These are phyloP conservation scores for Archivesica marissinica DNA, from an alignment of 1,140 invertebrate species.

Conservation along the genomic window DNA sequence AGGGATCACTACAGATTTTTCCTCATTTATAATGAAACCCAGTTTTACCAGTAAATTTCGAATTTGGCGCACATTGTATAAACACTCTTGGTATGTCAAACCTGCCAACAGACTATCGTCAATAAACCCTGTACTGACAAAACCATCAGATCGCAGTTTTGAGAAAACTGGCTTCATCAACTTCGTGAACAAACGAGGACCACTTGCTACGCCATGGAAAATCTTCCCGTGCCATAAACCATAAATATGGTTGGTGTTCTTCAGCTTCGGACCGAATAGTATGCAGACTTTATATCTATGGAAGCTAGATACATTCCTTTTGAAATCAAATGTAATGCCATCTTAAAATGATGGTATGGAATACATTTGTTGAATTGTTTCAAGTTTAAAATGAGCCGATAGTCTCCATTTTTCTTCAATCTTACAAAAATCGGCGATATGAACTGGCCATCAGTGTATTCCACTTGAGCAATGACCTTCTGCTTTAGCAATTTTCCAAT, in stretches of 20 bases:
- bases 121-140: constrained; percentile 50
- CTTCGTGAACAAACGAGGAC: constrained; percentile 58
- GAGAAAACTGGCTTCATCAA: constrained; percentile 59
- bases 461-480: constrained; percentile 32
- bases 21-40: constrained; percentile 59
- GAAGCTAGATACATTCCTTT: too few species aligned
- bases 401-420: constrained; percentile 28
- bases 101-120: constrained; percentile 49
- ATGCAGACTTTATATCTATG: constrained; percentile 64
- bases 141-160: too few species aligned
- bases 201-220: constrained; percentile 57
- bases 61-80: constrained; percentile 34
- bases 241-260: constrained; percentile 18
- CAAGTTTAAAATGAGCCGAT: too few species aligned
- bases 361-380: constrained; percentile 33
- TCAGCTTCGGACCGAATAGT: constrained; percentile 50
- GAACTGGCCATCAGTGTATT: constrained; percentile 6
- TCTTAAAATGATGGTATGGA: constrained; percentile 46
- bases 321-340: too few species aligned
- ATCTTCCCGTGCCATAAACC: constrained; percentile 30
- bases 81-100: too few species aligned
- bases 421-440: constrained; percentile 43
- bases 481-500: constrained; percentile 38
- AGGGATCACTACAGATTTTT: constrained; percentile 60
- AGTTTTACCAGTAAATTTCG: background rate